Conservation (phyloP, 2,888 invertebrate genomes). For the Limnephilus rhombicus region DNA sequence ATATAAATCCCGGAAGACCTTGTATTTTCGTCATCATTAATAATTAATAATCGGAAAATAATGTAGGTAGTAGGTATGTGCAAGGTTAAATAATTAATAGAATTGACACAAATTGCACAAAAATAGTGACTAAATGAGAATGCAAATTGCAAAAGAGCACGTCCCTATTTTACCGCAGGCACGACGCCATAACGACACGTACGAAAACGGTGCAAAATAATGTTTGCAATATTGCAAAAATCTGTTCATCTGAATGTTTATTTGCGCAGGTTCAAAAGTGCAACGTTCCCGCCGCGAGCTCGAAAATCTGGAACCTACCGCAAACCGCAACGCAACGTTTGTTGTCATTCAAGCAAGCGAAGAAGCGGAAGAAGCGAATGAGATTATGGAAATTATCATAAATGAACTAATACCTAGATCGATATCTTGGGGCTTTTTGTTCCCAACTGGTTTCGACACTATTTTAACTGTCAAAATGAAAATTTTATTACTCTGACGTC, state of each 20-base stretch:
- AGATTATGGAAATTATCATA: no score
- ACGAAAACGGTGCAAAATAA: no score
- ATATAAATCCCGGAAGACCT: background rate
- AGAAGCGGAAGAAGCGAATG: no score
- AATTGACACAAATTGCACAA: background rate
- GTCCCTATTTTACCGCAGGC: background rate
- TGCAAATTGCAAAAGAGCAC: background rate
- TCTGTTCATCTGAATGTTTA: background rate
- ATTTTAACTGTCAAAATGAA: no score
- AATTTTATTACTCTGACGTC: no score
- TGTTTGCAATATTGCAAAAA: background rate
- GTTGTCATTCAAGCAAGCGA: background rate
- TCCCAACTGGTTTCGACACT: no score
- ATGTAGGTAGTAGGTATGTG: background rate
- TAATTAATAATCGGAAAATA: background rate
- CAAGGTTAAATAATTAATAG: background rate
- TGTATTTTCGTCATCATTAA: background rate
- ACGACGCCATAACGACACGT: no score
- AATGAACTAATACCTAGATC: no score
- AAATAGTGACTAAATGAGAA: background rate
- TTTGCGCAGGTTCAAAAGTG: no score
- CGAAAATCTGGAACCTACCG: background rate
- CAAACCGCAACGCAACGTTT: no score
- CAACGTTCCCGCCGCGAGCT: background rate
- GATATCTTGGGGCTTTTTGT: no score